Percentiles rank a stretch among this genome's conserved stretches.
Evolutionary conservation across 2,888 invertebrate genomes (phyloP).

Genomic region (Dioctria rufipes): DNA sequence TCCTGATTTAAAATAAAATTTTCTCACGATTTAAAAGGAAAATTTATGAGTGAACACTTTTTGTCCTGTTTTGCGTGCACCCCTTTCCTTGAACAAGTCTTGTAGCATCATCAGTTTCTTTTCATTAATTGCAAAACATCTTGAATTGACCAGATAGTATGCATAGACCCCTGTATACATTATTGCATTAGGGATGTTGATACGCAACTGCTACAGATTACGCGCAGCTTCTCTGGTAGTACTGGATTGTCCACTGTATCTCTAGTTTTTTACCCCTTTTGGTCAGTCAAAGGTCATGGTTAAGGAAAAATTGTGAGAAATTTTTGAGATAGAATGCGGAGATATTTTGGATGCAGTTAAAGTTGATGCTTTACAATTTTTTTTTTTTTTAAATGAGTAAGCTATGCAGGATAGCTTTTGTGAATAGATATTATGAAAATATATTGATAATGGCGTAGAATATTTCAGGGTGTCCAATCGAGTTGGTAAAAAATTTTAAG

Average conservation of each 20-base stretch:
- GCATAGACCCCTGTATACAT: background rate
- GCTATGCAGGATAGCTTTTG: too few species aligned
- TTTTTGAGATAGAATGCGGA: slow-evolving; percentile 25
- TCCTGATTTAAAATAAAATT: background rate
- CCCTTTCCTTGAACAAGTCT: slow-evolving; percentile 9
- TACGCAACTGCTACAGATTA: slow-evolving; percentile 1
- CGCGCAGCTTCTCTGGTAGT: slow-evolving; percentile 29
- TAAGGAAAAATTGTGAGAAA: slow-evolving; percentile 54
- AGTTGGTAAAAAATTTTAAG: too few species aligned
- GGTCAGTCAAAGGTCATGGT: slow-evolving; percentile 51
- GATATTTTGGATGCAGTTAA: background rate
- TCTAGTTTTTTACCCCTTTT: slow-evolving; percentile 24
- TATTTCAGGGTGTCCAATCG: too few species aligned
- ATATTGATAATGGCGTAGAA: too few species aligned
- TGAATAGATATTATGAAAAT: too few species aligned
- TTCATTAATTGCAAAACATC: background rate
- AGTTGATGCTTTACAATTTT: too few species aligned
- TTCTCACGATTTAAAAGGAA: slow-evolving; percentile 19
- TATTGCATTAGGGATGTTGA: background rate
- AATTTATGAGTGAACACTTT: background rate
- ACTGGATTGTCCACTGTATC: slow-evolving; percentile 36
- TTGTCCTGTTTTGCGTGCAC: background rate
- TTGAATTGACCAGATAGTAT: slow-evolving; percentile 39
- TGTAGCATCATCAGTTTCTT: slow-evolving; percentile 20
- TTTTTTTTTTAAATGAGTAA: too few species aligned